phyloP scores from a whole-genome alignment of 2,113 vertebrate species.

The Eolophus roseicapilla region DNA sequence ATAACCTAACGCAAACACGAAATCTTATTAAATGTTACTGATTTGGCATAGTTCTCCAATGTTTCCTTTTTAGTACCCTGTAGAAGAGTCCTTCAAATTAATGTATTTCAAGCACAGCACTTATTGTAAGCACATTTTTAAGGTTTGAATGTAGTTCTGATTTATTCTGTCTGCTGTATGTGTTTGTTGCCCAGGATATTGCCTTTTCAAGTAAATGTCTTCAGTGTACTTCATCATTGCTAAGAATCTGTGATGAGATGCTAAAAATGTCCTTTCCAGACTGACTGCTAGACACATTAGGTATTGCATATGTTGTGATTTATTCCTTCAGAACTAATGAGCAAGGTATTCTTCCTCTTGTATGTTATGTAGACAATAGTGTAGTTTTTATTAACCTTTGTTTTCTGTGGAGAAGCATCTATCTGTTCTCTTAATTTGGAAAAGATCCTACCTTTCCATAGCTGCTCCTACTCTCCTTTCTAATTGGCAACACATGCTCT shows the following conservation, averaged over 20 bases:
- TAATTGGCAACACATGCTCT: neutral
- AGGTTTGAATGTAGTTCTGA: neutral
- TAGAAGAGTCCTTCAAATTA: neutral
- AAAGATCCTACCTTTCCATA: neutral
- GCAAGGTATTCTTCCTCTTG: neutral
- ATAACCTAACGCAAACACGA: neutral
- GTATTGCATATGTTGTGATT: neutral
- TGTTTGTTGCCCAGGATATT: neutral
- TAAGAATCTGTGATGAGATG: neutral
- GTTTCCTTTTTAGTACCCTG: neutral
- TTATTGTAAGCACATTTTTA: neutral
- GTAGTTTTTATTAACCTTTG: neutral
- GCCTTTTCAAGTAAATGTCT: neutral
- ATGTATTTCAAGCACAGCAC: neutral
- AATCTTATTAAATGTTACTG: neutral
- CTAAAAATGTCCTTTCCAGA: neutral
- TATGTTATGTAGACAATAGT: neutral
- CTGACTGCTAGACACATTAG: neutral
- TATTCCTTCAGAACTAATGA: conserved; percentile 1
- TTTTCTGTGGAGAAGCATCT: neutral
- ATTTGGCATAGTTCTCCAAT: neutral
- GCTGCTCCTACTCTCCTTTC: neutral
- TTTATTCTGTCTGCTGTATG: neutral
- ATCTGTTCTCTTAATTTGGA: neutral
- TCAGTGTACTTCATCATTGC: neutral